phyloP scores from a whole-genome alignment of 2,797 vertebrate genomes.

The Brachyrhaphis roseni region DNA sequence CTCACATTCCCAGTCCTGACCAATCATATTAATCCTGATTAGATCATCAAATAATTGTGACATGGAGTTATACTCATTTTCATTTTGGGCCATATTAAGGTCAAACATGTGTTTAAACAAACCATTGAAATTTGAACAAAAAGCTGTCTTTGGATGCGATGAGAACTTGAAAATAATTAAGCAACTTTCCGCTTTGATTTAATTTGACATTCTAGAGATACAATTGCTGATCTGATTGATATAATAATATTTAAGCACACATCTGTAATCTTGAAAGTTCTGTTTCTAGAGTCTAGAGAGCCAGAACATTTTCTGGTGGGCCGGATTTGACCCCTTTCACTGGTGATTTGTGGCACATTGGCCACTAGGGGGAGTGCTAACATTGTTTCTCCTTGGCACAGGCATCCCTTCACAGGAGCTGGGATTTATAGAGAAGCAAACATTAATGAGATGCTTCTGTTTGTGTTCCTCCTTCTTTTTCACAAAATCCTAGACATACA shows the following conservation, averaged over 20 bases:
- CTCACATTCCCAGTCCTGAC: background rate
- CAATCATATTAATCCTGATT: background rate
- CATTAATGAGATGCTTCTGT: background rate
- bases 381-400: background rate
- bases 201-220: too few species aligned
- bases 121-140: too few species aligned
- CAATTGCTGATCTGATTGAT: too few species aligned
- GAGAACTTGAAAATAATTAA: too few species aligned
- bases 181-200: too few species aligned
- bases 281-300: too few species aligned
- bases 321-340: background rate
- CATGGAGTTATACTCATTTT: background rate
- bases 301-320: too few species aligned
- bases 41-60: background rate
- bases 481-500: background rate
- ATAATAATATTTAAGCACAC: too few species aligned
- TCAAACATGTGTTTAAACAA: too few species aligned
- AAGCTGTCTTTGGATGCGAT: too few species aligned
- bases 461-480: background rate
- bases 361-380: conserved; percentile 6
- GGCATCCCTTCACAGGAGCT: background rate
- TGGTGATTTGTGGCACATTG: background rate
- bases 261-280: too few species aligned
- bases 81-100: background rate
- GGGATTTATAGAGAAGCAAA: background rate